phyloP scores from a whole-genome alignment of 2,888 invertebrate genomes.

The Podabrus alpinus region DNA sequence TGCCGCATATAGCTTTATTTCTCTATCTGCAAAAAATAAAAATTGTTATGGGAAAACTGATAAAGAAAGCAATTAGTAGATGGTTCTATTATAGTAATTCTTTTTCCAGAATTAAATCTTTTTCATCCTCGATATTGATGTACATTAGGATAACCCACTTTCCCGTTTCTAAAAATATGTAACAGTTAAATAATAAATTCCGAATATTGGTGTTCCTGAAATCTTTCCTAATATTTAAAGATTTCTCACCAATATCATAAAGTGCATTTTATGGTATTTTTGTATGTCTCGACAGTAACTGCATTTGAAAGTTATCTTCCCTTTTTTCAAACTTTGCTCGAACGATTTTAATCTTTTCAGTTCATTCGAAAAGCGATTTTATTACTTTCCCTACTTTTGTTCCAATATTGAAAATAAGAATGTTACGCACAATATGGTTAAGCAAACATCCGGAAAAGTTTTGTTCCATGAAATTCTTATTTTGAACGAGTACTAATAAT shows the following conservation, averaged over 20 bases:
- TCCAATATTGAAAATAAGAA: background rate
- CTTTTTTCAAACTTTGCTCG: background rate
- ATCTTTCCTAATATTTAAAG: background rate
- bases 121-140: background rate
- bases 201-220: background rate
- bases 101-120: background rate
- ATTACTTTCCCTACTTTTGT: background rate
- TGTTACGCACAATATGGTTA: background rate
- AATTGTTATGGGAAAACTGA: too few relatives aligned
- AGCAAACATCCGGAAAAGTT: background rate
- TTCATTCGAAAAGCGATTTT: background rate
- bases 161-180: too few relatives aligned
- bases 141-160: too few relatives aligned
- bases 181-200: background rate
- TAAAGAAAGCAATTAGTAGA: too few relatives aligned
- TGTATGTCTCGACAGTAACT: background rate
- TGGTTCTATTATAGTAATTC: background rate
- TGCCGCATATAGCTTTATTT: background rate
- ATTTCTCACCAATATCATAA: background rate
- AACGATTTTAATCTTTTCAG: background rate
- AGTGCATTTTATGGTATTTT: background rate
- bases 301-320: background rate
- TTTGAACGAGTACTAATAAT: background rate
- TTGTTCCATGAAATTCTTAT: background rate
- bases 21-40: background rate